Percentiles rank a stretch among this genome's conserved stretches.
Conservation (phyloP, 2,113 vertebrate species). For the Salminus brasiliensis region DNA sequence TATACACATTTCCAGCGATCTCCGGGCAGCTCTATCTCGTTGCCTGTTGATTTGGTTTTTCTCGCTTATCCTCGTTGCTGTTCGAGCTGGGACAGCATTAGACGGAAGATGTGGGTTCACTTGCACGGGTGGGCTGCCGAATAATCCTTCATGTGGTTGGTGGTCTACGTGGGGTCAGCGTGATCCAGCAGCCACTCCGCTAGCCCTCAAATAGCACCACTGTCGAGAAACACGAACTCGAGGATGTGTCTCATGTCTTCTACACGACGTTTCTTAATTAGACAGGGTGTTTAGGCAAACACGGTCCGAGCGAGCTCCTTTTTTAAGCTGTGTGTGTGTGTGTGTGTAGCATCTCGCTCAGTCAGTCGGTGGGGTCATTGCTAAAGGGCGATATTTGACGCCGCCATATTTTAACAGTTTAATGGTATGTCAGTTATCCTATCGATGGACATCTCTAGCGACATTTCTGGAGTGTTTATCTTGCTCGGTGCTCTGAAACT, state of each 20-base stretch:
- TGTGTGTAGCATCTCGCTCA: background rate
- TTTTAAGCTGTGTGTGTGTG: too few relatives aligned
- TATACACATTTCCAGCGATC: too few relatives aligned
- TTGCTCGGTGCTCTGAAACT: background rate
- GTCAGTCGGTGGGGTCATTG: conserved; percentile 33
- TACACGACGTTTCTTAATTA: background rate
- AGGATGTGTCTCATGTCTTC: background rate
- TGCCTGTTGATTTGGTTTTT: conserved; percentile 17
- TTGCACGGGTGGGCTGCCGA: background rate
- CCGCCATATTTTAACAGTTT: conserved; percentile 66
- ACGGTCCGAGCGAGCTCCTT: too few relatives aligned
- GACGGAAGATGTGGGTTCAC: background rate
- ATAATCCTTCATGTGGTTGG: background rate
- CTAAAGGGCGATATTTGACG: conserved; percentile 57
- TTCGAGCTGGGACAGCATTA: background rate
- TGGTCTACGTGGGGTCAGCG: background rate
- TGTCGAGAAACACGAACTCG: background rate
- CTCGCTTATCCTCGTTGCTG: background rate
- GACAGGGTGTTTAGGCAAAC: background rate
- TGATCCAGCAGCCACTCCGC: background rate
- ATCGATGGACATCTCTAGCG: conserved; percentile 3
- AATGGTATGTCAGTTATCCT: conserved; percentile 42
- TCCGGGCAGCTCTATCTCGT: too few relatives aligned
- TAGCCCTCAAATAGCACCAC: background rate
- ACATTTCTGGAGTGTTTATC: background rate